phyloP scores from a whole-genome alignment of 2,888 invertebrate species.

The Lithophane socia region DNA sequence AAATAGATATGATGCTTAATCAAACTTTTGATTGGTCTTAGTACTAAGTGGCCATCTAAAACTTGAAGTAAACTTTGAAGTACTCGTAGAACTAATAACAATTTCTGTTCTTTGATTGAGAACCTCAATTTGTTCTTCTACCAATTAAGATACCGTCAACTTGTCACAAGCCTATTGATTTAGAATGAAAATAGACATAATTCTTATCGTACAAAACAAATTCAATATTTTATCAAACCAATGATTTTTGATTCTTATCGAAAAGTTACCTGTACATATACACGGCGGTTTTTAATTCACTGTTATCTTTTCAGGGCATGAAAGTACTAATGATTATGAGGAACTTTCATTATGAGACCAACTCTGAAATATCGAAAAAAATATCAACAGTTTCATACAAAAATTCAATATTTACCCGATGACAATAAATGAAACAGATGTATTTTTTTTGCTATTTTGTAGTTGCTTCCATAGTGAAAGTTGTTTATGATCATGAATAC shows the following conservation, averaged over 20 bases:
- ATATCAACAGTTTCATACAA: too few relatives aligned
- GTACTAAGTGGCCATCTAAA: constrained; percentile 13
- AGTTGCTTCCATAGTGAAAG: too few relatives aligned
- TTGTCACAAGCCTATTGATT: not conserved
- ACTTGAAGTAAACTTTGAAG: constrained; percentile 28
- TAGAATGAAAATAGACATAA: not conserved
- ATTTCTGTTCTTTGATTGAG: constrained; percentile 21
- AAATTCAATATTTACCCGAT: too few relatives aligned
- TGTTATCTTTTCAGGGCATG: too few relatives aligned
- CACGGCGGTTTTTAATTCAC: too few relatives aligned
- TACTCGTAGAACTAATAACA: constrained; percentile 26
- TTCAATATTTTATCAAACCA: not conserved
- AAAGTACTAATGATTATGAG: too few relatives aligned
- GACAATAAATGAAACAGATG: too few relatives aligned
- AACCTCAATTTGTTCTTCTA: not conserved
- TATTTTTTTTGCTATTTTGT: too few relatives aligned
- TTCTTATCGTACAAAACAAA: not conserved
- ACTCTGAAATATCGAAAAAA: too few relatives aligned
- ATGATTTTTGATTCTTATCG: not conserved
- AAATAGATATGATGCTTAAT: constrained; percentile 18
- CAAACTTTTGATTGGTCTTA: constrained; percentile 26
- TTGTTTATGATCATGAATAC: too few relatives aligned
- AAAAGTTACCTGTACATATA: not conserved
- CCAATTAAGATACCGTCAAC: not conserved
- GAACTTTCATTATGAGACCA: too few relatives aligned